A percentile compares a stretch with the other conserved stretches of the same genome.
Conservation (phyloP, 2,113 vertebrate genomes). For the Channa argus region DNA sequence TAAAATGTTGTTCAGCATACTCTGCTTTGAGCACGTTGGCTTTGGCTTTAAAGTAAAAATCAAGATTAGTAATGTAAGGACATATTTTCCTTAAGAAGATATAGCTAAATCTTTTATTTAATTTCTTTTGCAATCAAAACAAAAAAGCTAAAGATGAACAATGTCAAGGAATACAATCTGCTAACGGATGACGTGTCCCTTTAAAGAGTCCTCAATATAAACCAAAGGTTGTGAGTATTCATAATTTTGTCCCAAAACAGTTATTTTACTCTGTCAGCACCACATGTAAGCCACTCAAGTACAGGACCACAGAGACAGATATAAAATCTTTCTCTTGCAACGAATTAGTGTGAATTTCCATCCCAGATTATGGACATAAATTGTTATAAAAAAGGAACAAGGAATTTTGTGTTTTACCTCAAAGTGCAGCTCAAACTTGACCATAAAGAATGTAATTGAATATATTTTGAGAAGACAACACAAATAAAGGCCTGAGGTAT, state of each 20-base stretch:
- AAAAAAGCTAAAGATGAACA: conserved; percentile 22
- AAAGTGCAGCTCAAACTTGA: conserved; percentile 15
- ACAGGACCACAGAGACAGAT: conserved; percentile 55
- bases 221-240: conserved; percentile 49
- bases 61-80: conserved; percentile 19
- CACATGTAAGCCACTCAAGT: conserved; percentile 54
- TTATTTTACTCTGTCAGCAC: conserved; percentile 64
- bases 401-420: conserved; percentile 23
- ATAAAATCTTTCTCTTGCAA: conserved; percentile 41
- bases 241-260: conserved; percentile 52
- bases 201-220: conserved; percentile 37
- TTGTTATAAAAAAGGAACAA: conserved; percentile 17
- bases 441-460: conserved; percentile 11
- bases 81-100: background rate
- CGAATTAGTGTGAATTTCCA: conserved; percentile 44
- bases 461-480: background rate
- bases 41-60: conserved; percentile 45
- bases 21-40: conserved; percentile 40
- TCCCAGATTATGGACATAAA: conserved; percentile 43
- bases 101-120: background rate
- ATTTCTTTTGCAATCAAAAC: conserved; percentile 25
- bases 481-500: too few species aligned
- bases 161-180: conserved; percentile 13
- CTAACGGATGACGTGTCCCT: conserved; percentile 23
- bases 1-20: conserved; percentile 29